A percentile compares a stretch with the other conserved stretches of the same genome.
Evolutionary conservation across 1,140 invertebrate species (phyloP).

Genomic region (Centruroides vittatus): DNA sequence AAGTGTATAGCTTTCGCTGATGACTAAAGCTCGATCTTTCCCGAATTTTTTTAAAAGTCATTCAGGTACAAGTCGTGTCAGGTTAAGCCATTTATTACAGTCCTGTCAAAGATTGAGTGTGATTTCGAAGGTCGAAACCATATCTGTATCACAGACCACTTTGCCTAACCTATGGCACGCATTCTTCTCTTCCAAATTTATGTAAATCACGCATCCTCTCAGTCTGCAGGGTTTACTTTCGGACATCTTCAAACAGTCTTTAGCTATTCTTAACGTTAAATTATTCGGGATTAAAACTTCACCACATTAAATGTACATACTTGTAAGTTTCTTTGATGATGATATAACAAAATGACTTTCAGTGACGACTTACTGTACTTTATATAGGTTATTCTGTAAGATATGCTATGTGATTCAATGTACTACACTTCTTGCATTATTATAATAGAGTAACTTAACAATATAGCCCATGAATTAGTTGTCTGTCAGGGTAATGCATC

Average conservation of each 20-base stretch:
- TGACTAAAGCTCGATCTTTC: slow-evolving; percentile 62
- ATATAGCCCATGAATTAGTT: too few species aligned
- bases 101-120: slow-evolving; percentile 68
- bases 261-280: slow-evolving; percentile 53
- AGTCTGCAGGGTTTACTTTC: slow-evolving; percentile 72
- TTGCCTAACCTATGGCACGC: slow-evolving; percentile 38
- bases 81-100: slow-evolving; percentile 54
- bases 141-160: slow-evolving; percentile 63
- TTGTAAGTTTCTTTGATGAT: too few species aligned
- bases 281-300: slow-evolving; percentile 65
- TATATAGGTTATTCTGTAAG: too few species aligned
- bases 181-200: slow-evolving; percentile 22
- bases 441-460: too few species aligned
- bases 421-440: too few species aligned
- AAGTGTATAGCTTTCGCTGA: slow-evolving; percentile 64
- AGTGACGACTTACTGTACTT: too few species aligned
- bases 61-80: slow-evolving; percentile 38
- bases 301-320: too few species aligned
- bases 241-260: slow-evolving; percentile 57
- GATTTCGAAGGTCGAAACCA: slow-evolving; percentile 70
- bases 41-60: slow-evolving; percentile 48
- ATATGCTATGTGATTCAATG: too few species aligned
- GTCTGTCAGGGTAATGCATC: too few species aligned
- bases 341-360: too few species aligned
- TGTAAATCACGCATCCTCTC: slow-evolving; percentile 29